These are phyloP conservation scores for Drosophila gaucha DNA, from an alignment of 2,888 invertebrate genomes.

Conservation along the genomic window DNA sequence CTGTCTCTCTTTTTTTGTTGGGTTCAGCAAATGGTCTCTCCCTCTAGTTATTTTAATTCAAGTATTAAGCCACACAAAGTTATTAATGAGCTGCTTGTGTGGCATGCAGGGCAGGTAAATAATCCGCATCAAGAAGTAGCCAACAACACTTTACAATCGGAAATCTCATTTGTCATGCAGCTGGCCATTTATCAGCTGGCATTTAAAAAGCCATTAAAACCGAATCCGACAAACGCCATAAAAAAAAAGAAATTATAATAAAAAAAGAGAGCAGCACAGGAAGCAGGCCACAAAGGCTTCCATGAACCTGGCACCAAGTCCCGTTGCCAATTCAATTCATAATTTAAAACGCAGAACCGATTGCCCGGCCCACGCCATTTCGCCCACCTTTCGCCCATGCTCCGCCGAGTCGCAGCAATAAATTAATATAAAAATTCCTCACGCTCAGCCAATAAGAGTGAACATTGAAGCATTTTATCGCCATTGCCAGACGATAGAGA, in stretches of 20 bases:
- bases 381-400: conserved; percentile 1
- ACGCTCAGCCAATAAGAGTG: conserved; percentile 81
- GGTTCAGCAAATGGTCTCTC: too few relatives aligned
- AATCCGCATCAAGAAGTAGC: conserved; percentile 33
- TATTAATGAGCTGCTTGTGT: conserved; percentile 59
- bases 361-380: conserved; percentile 20
- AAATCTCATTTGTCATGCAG: conserved; percentile 77
- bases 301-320: conserved; percentile 35
- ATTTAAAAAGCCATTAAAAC: conserved; percentile 82
- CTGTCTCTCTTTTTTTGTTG: too few relatives aligned
- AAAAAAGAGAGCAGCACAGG: conserved; percentile 22
- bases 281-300: conserved; percentile 40
- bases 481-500: conserved; percentile 56
- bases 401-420: conserved; percentile 62
- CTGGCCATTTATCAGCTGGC: conserved; percentile 77
- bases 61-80: conserved; percentile 31
- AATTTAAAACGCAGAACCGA: conserved; percentile 67
- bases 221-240: conserved; percentile 69
- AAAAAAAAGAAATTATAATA: conserved; percentile 25
- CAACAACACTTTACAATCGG: conserved; percentile 60
- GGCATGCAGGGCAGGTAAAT: conserved; percentile 46
- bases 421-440: conserved; percentile 83
- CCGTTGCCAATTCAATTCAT: conserved; percentile 70
- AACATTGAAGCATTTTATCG: conserved; percentile 78
- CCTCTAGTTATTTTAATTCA: too few relatives aligned